Evolutionary conservation across 2,797 vertebrate species (phyloP), one percentile per base, ranked within the genome.

Genomic region (Danio aesculapii): DNA sequence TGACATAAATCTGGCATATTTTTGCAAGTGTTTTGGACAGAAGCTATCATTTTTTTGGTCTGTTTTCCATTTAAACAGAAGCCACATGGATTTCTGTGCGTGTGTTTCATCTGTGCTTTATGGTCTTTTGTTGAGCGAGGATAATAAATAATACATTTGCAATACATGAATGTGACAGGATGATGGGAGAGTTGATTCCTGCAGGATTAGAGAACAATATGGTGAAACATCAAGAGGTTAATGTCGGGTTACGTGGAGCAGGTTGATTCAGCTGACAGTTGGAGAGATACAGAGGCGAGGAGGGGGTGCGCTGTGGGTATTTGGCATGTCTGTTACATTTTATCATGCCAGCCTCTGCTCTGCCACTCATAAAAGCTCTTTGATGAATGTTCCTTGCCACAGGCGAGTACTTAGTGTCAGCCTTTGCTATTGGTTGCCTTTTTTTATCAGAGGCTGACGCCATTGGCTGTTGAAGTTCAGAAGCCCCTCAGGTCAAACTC

Each of bases 341-440:
- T 69, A 83, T 86, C 75, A 79, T 73, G 10, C 67, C 70, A 77
- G 59, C 68, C 67, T 83, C 9, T 59, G 66, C 79, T 69, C 68
- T 72, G 44, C 62, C 1, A 39, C 81, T 82, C 76, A 83, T 84
- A 76, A 87, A 88, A 81, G 68, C 71, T 71, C 44, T 83, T 81
- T 67, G 81, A 88, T 86, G 86, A 90, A 83, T 89, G 90, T 89
- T 86, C 43, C 71, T 67, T 59, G 67, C 79, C 81, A 46, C 10
- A 66, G 73, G 79, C 79, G 17, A 19, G 44, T 75, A 66, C 59
- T 64, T 66, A 72, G 19, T 59, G 30, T 62, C 62, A 78, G 73
- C 63, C 46, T 64, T 75, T 62, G 81, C 44, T 30, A 84, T 79
- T 86, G 81, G 83, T 74, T 79, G 67, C 5, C 43, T 61, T 57